A percentile compares a stretch with the other conserved stretches of the same genome.
Conservation (phyloP, 2,888 invertebrate species). For the Brenthis daphne region DNA sequence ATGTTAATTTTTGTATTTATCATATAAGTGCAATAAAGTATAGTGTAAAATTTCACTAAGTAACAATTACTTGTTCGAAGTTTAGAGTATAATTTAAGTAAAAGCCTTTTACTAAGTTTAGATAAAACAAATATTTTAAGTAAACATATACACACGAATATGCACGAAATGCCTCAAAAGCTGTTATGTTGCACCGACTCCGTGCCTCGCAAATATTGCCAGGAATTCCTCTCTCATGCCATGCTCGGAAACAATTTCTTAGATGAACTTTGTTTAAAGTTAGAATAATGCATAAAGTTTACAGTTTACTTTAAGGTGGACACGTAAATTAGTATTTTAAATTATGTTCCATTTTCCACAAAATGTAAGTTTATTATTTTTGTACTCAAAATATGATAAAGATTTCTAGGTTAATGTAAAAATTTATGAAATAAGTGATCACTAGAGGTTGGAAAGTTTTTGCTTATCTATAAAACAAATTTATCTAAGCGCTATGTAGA, state of each 20-base stretch:
- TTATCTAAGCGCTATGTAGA: no score
- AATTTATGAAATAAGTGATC: no score
- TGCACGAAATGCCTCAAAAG: slow-evolving; percentile 3
- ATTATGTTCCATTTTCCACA: background rate
- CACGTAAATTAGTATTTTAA: slow-evolving; percentile 13
- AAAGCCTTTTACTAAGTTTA: background rate
- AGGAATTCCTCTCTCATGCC: slow-evolving; percentile 8
- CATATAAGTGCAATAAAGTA: no score
- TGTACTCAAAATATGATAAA: no score
- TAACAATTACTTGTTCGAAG: no score
- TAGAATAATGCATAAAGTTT: slow-evolving; percentile 12
- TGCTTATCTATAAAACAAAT: no score
- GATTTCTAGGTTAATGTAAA: no score
- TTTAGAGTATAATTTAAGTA: background rate
- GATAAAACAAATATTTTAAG: background rate
- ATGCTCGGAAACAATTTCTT: slow-evolving; percentile 5
- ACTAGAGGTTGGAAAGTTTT: no score
- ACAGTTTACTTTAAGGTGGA: slow-evolving; percentile 2
- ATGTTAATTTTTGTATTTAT: no score
- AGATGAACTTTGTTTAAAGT: slow-evolving; percentile 17
- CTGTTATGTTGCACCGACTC: slow-evolving; percentile 6
- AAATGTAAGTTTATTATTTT: no score
- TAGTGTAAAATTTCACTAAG: no score
- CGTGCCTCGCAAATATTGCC: slow-evolving; percentile 5
- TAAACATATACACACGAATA: slow-evolving; percentile 2